phyloP scores from a whole-genome alignment of 2,113 vertebrate genomes.

The Mohoua ochrocephala region DNA sequence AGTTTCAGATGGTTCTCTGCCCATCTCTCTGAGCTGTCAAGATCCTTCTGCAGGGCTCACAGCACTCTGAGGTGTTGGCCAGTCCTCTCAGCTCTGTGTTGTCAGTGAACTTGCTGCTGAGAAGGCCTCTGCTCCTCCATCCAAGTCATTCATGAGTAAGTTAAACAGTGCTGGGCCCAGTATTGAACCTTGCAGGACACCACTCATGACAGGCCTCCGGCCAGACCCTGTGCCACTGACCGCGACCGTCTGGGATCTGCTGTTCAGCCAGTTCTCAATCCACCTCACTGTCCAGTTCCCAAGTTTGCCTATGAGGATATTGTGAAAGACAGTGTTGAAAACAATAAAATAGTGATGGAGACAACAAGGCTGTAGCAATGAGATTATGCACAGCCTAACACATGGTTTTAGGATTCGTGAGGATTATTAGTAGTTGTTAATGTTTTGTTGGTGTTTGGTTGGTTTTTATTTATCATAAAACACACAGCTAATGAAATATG shows the following conservation, averaged over 20 bases:
- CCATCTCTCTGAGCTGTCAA: background rate
- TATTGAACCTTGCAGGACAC: background rate
- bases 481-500: background rate
- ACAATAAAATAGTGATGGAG: background rate
- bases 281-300: background rate
- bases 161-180: background rate
- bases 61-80: background rate
- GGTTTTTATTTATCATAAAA: background rate
- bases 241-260: background rate
- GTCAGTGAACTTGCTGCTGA: background rate
- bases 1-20: background rate
- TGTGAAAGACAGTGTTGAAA: background rate
- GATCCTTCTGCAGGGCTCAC: background rate
- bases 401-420: fast-evolving
- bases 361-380: background rate
- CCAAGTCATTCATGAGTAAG: background rate
- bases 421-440: background rate
- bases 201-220: background rate
- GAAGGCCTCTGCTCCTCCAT: background rate
- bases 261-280: background rate
- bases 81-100: background rate
- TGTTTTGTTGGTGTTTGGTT: background rate
- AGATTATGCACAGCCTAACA: background rate
- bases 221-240: background rate
- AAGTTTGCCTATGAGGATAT: too few relatives aligned